These are phyloP conservation scores for Scelioninae gen. 2 DNA, from an alignment of 2,888 invertebrate species.

Conservation along the genomic window DNA sequence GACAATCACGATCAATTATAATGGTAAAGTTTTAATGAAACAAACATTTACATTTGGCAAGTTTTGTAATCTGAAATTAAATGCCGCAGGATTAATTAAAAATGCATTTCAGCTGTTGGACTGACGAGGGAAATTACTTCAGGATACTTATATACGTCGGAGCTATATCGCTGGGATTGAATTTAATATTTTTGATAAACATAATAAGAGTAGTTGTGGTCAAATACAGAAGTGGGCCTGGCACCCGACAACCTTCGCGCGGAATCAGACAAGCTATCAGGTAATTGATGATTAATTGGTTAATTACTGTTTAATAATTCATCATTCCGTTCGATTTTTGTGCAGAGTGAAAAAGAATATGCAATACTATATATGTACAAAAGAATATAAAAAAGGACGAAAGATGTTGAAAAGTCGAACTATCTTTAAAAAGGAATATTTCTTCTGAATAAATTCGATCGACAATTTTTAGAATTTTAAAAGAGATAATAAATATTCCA, in stretches of 20 bases:
- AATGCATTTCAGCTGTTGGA: constrained; percentile 82
- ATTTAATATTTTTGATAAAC: constrained; percentile 90
- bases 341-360: too few relatives aligned
- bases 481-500: too few relatives aligned
- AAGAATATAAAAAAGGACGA: too few relatives aligned
- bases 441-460: too few relatives aligned
- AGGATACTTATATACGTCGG: constrained; percentile 87
- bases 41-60: neutral
- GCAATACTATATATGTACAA: too few relatives aligned
- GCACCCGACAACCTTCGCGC: constrained; percentile 80
- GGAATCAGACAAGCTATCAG: constrained; percentile 86
- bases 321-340: too few relatives aligned
- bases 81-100: neutral
- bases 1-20: neutral
- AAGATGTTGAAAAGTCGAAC: too few relatives aligned
- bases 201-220: constrained; percentile 91
- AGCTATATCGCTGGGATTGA: constrained; percentile 86
- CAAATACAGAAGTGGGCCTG: constrained; percentile 86
- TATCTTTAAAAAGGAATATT: too few relatives aligned
- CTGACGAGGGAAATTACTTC: constrained; percentile 83
- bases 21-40: neutral
- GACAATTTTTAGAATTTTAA: too few relatives aligned
- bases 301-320: too few relatives aligned
- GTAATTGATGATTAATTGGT: too few relatives aligned
- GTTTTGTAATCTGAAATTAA: neutral